Conservation (phyloP, 2,888 invertebrate species). For the Torymus tubicola region DNA sequence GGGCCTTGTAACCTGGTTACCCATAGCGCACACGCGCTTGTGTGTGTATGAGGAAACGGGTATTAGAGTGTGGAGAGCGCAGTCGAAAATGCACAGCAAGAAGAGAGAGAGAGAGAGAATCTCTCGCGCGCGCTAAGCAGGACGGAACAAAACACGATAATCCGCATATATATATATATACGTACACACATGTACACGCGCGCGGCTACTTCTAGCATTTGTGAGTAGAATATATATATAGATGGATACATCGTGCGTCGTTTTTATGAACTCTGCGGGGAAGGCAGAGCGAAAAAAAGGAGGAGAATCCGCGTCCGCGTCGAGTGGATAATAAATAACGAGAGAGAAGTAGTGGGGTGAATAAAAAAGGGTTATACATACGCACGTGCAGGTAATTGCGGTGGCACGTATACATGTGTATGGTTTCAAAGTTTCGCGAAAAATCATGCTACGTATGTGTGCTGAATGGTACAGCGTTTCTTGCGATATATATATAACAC, state of each 20-base stretch:
- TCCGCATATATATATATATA: too few relatives aligned
- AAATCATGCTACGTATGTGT: too few relatives aligned
- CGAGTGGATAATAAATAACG: constrained; percentile 1
- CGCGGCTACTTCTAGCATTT: neutral
- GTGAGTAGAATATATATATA: neutral
- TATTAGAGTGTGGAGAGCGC: constrained; percentile 75
- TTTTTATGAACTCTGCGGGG: neutral
- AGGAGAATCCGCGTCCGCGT: constrained; percentile 30
- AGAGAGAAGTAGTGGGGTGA: too few relatives aligned
- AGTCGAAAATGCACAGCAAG: constrained; percentile 48
- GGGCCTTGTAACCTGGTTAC: constrained; percentile 54
- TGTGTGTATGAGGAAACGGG: constrained; percentile 46
- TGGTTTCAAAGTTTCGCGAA: too few relatives aligned
- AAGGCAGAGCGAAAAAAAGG: neutral
- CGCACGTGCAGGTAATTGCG: too few relatives aligned
- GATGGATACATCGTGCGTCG: too few relatives aligned
- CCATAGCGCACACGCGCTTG: constrained; percentile 1
- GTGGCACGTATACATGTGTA: too few relatives aligned
- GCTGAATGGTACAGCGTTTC: too few relatives aligned
- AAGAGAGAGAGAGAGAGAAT: constrained; percentile 61
- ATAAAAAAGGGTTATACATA: too few relatives aligned
- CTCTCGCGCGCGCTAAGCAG: constrained; percentile 70
- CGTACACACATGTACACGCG: too few relatives aligned
- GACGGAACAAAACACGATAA: constrained; percentile 73
- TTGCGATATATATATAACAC: too few relatives aligned